A percentile compares a stretch with the other conserved stretches of the same genome.
Conservation (phyloP, 2,797 vertebrate genomes). For the Eurystomus glaucurus region DNA sequence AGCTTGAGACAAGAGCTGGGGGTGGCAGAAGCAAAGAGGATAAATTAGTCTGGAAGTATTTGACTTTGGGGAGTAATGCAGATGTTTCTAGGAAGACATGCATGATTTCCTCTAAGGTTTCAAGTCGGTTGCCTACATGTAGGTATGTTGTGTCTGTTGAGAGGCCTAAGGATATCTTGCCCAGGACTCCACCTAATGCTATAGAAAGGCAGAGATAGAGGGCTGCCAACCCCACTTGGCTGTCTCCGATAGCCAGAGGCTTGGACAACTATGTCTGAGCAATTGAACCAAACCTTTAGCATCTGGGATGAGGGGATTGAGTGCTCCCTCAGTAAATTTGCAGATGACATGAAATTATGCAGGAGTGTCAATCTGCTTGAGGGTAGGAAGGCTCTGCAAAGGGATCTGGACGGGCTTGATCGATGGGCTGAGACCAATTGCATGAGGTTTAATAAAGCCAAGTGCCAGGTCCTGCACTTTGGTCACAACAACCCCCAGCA, state of each 20-base stretch:
- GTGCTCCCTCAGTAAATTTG: no score
- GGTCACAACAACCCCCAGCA: no score
- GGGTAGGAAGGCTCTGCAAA: no score
- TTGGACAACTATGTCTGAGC: not conserved
- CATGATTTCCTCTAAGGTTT: not conserved
- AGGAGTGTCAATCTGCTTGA: no score
- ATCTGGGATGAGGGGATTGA: not conserved
- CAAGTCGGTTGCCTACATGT: not conserved
- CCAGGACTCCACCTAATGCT: not conserved
- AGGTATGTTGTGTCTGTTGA: not conserved
- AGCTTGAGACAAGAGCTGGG: not conserved
- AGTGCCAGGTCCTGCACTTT: no score
- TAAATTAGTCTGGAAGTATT: not conserved
- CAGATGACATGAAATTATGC: no score
- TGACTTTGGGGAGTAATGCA: not conserved
- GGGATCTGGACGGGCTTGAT: no score
- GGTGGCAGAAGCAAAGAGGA: not conserved
- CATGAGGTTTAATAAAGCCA: no score
- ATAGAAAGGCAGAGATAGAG: not conserved
- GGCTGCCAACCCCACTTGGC: not conserved
- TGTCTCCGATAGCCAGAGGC: not conserved
- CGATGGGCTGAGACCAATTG: no score
- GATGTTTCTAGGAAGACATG: not conserved
- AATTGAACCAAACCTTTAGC: not conserved
- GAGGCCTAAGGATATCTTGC: not conserved